A percentile compares a stretch with the other conserved stretches of the same genome.
Evolutionary conservation across 2,797 vertebrate genomes (phyloP).

Genomic region (Gymnothorax javanicus): DNA sequence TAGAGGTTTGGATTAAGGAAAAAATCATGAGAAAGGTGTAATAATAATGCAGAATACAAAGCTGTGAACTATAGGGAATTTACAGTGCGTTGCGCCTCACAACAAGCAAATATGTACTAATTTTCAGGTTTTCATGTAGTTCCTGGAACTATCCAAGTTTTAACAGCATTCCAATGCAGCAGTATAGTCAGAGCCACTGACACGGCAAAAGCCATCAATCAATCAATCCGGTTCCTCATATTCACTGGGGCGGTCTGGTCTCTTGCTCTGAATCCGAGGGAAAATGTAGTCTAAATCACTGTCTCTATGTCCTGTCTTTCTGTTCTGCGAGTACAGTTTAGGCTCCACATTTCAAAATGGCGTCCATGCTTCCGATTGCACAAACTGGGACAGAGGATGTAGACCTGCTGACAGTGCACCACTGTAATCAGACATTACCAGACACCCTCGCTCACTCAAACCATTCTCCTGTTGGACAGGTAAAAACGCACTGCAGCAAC

Average conservation of each 20-base stretch:
- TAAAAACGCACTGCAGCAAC: neutral
- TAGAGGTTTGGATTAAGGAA: constrained; percentile 6
- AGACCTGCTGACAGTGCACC: neutral
- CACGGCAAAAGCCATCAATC: neutral
- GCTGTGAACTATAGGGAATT: neutral
- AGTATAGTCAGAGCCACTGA: neutral
- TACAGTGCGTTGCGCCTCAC: neutral
- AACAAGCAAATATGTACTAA: neutral
- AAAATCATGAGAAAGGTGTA: neutral
- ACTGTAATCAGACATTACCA: neutral
- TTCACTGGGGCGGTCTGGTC: neutral
- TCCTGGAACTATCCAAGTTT: neutral
- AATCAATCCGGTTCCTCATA: neutral
- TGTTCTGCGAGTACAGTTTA: neutral
- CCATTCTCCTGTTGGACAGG: neutral
- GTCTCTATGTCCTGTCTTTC: neutral
- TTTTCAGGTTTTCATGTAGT: neutral
- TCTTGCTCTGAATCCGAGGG: neutral
- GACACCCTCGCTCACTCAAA: neutral
- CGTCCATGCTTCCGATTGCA: neutral
- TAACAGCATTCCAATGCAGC: neutral
- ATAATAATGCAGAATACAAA: neutral
- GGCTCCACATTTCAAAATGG: neutral
- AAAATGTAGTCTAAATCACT: neutral
- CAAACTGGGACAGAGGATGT: neutral